Conservation (phyloP, 1,140 invertebrate species). For the Doryteuthis pealeii region DNA sequence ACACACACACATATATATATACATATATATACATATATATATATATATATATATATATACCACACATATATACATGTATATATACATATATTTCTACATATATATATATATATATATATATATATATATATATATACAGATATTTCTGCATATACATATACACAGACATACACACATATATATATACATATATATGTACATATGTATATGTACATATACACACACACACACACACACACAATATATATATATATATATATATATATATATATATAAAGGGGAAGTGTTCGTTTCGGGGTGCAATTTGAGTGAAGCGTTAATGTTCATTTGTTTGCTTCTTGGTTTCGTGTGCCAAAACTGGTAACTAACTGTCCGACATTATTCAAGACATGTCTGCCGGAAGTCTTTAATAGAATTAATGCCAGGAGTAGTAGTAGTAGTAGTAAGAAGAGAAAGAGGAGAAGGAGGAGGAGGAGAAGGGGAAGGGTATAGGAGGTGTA, state of each 20-base stretch:
- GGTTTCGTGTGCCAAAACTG: background rate
- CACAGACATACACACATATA: background rate
- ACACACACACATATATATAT: background rate
- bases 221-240: background rate
- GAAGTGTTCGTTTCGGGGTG: background rate
- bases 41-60: background rate
- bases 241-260: background rate
- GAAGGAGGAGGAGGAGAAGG: too few species aligned
- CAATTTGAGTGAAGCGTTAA: background rate
- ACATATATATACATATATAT: background rate
- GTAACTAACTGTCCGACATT: background rate
- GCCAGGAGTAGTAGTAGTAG: too few species aligned
- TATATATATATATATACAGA: conserved; percentile 5
- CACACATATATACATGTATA: background rate
- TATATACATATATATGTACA: background rate
- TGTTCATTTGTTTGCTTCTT: background rate
- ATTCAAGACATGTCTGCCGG: too few species aligned
- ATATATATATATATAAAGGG: background rate
- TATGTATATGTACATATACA: conserved; percentile 2
- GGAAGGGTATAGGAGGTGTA: too few species aligned
- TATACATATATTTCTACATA: background rate
- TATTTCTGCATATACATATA: background rate
- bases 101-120: background rate
- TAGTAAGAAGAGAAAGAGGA: too few species aligned
- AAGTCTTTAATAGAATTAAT: too few species aligned